phyloP scores from a whole-genome alignment of 1,140 invertebrate genomes.

The Lycorma delicatula region DNA sequence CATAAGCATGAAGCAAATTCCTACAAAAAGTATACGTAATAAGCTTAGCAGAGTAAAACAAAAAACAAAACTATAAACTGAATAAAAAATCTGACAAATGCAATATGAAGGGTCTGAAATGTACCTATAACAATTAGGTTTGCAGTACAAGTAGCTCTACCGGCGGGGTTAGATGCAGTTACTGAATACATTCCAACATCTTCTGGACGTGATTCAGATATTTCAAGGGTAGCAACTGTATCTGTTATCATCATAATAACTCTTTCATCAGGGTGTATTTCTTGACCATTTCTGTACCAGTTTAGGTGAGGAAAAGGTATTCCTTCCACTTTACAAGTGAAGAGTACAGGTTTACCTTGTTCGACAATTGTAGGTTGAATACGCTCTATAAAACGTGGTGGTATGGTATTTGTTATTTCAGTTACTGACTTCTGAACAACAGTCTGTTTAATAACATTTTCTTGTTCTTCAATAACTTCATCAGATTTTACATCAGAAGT shows the following conservation, averaged over 20 bases:
- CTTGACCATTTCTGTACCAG: conserved; percentile 68
- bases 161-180: conserved; percentile 63
- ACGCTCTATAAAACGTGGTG: conserved; percentile 60
- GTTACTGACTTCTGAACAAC: conserved; percentile 20
- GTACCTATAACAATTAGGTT: conserved; percentile 61
- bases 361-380: conserved; percentile 56
- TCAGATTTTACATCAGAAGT: conserved; percentile 19
- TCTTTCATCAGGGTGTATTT: conserved; percentile 52
- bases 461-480: conserved; percentile 23
- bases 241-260: conserved; percentile 49
- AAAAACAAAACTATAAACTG: too few relatives aligned
- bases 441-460: conserved; percentile 23
- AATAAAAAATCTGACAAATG: too few relatives aligned
- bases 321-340: conserved; percentile 59
- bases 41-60: too few relatives aligned
- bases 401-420: conserved; percentile 33
- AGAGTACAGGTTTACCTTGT: conserved; percentile 48
- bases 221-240: conserved; percentile 55
- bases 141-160: conserved; percentile 67
- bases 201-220: conserved; percentile 50
- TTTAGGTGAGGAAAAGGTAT: conserved; percentile 57
- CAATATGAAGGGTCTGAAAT: too few relatives aligned
- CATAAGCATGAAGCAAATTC: too few relatives aligned
- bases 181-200: conserved; percentile 74
- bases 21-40: too few relatives aligned